A percentile compares a stretch with the other conserved stretches of the same genome.
Conservation (phyloP, 2,888 invertebrate genomes). For the Phyllotreta striolata region DNA sequence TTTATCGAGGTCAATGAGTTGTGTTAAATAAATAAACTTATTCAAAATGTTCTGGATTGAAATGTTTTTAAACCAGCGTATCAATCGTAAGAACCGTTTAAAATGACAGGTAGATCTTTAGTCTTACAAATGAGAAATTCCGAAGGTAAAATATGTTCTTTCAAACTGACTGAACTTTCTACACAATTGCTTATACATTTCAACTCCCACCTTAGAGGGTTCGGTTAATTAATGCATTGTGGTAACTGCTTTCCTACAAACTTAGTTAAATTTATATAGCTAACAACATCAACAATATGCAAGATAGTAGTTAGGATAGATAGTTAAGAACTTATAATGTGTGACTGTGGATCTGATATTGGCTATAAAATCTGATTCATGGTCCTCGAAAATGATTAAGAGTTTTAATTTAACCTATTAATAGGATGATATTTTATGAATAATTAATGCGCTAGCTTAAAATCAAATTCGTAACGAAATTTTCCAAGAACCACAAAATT, state of each 20-base stretch:
- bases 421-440: slow-evolving; percentile 3
- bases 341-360: slow-evolving; percentile 23
- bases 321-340: slow-evolving; percentile 36
- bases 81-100: slow-evolving; percentile 10
- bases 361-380: slow-evolving; percentile 20
- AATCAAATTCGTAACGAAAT: background rate
- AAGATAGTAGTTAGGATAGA: slow-evolving; percentile 36
- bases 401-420: slow-evolving; percentile 15
- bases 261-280: slow-evolving; percentile 47
- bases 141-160: slow-evolving; percentile 29
- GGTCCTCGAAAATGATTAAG: slow-evolving; percentile 12
- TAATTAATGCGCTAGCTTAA: background rate
- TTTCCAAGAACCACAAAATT: no score
- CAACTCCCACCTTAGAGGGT: slow-evolving; percentile 47
- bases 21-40: no score
- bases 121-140: slow-evolving; percentile 27
- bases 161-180: slow-evolving; percentile 29
- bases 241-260: slow-evolving; percentile 48
- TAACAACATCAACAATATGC: slow-evolving; percentile 44
- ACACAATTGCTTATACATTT: slow-evolving; percentile 46
- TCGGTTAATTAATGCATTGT: slow-evolving; percentile 49
- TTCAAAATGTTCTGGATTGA: no score
- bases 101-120: slow-evolving; percentile 18
- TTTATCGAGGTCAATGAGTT: no score
- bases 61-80: no score